Evolutionary conservation across 2,113 vertebrate species (phyloP).

Genomic region (Alaudala cheleensis): DNA sequence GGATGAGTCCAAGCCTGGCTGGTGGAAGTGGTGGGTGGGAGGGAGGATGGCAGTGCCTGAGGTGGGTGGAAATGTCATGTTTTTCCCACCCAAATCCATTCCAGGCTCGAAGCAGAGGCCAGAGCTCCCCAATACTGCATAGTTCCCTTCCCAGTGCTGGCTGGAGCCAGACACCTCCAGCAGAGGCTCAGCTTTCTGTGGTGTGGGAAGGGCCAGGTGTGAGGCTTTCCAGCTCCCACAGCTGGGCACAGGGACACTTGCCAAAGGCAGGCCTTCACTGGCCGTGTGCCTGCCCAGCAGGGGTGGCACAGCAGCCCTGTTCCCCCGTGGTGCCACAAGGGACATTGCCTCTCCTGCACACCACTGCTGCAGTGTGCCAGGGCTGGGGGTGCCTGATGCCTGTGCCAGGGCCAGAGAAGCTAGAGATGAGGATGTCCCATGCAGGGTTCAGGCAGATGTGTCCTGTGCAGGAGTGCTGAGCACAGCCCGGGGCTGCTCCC

Average conservation of each 20-base stretch:
- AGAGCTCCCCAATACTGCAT: accelerated
- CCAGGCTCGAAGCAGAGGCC: background rate
- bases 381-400: background rate
- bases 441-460: background rate
- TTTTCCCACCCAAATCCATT: background rate
- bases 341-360: accelerated
- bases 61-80: background rate
- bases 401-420: background rate
- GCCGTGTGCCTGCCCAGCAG: accelerated
- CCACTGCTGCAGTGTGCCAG: background rate
- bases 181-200: background rate
- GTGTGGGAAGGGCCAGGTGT: background rate
- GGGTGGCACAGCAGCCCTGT: background rate
- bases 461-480: background rate
- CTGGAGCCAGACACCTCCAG: background rate
- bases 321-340: background rate
- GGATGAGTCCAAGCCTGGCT: background rate
- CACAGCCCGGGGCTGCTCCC: background rate
- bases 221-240: background rate
- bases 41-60: background rate
- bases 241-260: background rate
- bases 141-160: background rate
- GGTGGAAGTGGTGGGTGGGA: background rate
- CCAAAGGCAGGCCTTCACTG: background rate
- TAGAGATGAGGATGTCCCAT: accelerated